These are phyloP conservation scores for Acropora tenuis DNA, from an alignment of 64 coral and sea anemone genomes.

Conservation along the genomic window DNA sequence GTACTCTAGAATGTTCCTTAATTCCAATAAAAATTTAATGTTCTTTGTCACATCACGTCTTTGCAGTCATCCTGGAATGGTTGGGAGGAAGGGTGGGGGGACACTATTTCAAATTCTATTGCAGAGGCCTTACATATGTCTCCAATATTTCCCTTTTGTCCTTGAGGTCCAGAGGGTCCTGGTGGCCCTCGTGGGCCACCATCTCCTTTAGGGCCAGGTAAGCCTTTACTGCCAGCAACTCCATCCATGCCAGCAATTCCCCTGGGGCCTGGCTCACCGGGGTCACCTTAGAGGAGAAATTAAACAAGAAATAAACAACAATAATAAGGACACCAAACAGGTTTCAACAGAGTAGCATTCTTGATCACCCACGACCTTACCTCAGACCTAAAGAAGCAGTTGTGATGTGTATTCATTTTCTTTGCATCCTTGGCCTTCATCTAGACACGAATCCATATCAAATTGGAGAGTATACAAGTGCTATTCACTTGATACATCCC, in stretches of 20 bases:
- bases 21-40: too few species aligned
- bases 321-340: background rate
- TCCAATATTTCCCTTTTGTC: slow-evolving; percentile 67
- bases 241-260: slow-evolving; percentile 53
- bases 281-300: background rate
- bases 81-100: too few species aligned
- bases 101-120: background rate
- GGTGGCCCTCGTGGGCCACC: slow-evolving; percentile 12
- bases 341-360: too few species aligned
- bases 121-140: slow-evolving; percentile 70
- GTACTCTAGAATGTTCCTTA: too few species aligned
- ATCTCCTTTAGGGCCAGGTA: slow-evolving; percentile 34
- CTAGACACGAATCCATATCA: too few species aligned
- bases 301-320: background rate
- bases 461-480: too few species aligned
- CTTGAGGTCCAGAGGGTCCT: slow-evolving; percentile 23
- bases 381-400: background rate
- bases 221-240: slow-evolving; percentile 35
- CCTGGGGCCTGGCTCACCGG: slow-evolving; percentile 31
- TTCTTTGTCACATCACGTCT: too few species aligned
- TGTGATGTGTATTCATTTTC: background rate
- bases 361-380: too few species aligned
- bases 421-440: background rate
- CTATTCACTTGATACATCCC: too few species aligned
- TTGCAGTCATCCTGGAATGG: too few species aligned